These are phyloP conservation scores for Epinotia nisella DNA, from an alignment of 2,888 invertebrate genomes.

Conservation along the genomic window DNA sequence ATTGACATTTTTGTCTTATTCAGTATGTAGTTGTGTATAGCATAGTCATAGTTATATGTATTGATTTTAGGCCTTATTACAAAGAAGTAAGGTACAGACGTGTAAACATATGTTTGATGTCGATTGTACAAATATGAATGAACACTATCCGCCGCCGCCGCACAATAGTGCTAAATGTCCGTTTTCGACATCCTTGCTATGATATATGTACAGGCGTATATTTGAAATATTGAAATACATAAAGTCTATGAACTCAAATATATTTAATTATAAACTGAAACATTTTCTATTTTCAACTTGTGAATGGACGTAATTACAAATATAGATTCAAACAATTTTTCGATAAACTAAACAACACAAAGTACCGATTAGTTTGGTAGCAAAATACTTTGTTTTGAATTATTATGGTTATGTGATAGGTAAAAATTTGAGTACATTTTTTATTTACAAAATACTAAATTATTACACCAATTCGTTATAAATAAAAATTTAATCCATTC, in stretches of 20 bases:
- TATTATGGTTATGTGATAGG: too few relatives aligned
- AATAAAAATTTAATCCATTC: conserved; percentile 1
- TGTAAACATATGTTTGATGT: too few relatives aligned
- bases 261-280: not conserved
- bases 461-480: conserved; percentile 13
- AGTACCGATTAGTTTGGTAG: not conserved
- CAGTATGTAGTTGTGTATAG: too few relatives aligned
- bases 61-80: too few relatives aligned
- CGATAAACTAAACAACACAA: not conserved
- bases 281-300: not conserved
- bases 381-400: not conserved
- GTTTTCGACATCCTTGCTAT: conserved; percentile 12
- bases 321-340: not conserved
- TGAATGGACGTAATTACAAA: not conserved
- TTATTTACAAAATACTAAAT: conserved; percentile 5
- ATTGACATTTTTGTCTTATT: not conserved
- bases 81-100: too few relatives aligned
- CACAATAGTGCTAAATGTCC: not conserved
- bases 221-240: not conserved
- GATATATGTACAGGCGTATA: conserved; percentile 5
- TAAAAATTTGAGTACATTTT: not conserved
- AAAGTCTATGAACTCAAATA: not conserved
- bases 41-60: not conserved
- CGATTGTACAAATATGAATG: not conserved
- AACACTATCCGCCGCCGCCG: too few relatives aligned